Conservation (phyloP, 1,140 invertebrate species). For the Orchestia grillus region DNA sequence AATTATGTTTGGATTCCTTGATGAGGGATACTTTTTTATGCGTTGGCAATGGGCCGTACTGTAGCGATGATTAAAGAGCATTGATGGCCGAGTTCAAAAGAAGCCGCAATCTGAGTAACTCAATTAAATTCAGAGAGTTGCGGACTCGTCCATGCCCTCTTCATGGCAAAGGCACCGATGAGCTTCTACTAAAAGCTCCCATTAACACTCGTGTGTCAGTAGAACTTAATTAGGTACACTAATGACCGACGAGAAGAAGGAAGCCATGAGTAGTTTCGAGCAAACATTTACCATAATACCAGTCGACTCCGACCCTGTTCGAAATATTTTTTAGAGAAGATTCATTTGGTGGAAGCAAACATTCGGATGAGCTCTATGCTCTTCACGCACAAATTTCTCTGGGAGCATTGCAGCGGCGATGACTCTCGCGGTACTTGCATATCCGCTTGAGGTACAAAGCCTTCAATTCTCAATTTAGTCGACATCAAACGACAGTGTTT, state of each 20-base stretch:
- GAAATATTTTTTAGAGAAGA: neutral
- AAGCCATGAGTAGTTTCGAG: neutral
- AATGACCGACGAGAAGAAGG: neutral
- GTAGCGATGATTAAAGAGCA: neutral
- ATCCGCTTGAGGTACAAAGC: neutral
- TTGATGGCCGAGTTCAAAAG: neutral
- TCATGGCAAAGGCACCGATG: neutral
- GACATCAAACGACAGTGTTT: neutral
- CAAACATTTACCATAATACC: neutral
- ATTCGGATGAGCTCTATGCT: neutral
- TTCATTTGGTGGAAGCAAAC: neutral
- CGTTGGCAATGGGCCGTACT: neutral
- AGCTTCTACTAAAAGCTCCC: neutral
- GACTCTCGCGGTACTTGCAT: neutral
- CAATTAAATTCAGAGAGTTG: neutral
- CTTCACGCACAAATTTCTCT: neutral
- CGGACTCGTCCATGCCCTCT: neutral
- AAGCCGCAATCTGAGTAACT: neutral
- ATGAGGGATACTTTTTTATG: neutral
- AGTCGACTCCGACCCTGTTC: neutral
- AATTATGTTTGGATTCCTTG: neutral
- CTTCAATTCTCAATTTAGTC: neutral
- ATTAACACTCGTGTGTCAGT: neutral
- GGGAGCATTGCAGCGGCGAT: neutral
- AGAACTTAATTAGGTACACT: neutral